Conservation (phyloP, 2,113 vertebrate genomes). For the Cyprinodon brontotheroides region DNA sequence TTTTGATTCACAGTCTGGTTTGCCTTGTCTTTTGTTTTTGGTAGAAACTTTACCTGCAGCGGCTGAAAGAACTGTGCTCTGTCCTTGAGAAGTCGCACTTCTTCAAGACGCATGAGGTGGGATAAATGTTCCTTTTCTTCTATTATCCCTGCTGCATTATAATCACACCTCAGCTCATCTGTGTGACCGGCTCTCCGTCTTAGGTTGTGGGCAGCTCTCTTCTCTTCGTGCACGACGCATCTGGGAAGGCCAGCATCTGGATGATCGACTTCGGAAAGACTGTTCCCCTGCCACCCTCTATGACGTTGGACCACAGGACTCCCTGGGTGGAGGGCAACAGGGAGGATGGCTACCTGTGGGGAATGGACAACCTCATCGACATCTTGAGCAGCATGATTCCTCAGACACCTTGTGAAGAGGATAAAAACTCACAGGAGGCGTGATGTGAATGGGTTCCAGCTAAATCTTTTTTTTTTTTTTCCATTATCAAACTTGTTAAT, state of each 20-base stretch:
- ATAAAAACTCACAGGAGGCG: neutral
- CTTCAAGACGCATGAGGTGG: constrained; percentile 89
- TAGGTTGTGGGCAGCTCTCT: constrained; percentile 93
- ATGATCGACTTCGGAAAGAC: constrained; percentile 97
- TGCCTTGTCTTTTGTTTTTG: neutral
- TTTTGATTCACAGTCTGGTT: neutral
- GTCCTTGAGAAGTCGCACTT: constrained; percentile 85
- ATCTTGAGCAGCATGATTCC: constrained; percentile 80
- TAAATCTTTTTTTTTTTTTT: neutral
- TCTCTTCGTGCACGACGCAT: constrained; percentile 88
- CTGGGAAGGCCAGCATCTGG: constrained; percentile 86
- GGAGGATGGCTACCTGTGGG: constrained; percentile 92
- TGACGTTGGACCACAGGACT: constrained; percentile 85
- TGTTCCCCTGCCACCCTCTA: constrained; percentile 75
- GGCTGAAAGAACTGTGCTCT: constrained; percentile 80
- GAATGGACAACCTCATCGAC: constrained; percentile 87
- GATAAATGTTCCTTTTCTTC: neutral
- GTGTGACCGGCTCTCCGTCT: neutral
- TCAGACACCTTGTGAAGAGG: constrained; percentile 39
- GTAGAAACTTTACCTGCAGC: constrained; percentile 82
- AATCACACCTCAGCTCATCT: neutral
- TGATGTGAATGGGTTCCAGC: neutral
- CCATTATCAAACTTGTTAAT: constrained; percentile 37
- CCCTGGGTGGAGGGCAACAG: constrained; percentile 90
- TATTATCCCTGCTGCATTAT: neutral